phyloP scores from a whole-genome alignment of 2,797 vertebrate species.

The Scolopax bukidnonensis region DNA sequence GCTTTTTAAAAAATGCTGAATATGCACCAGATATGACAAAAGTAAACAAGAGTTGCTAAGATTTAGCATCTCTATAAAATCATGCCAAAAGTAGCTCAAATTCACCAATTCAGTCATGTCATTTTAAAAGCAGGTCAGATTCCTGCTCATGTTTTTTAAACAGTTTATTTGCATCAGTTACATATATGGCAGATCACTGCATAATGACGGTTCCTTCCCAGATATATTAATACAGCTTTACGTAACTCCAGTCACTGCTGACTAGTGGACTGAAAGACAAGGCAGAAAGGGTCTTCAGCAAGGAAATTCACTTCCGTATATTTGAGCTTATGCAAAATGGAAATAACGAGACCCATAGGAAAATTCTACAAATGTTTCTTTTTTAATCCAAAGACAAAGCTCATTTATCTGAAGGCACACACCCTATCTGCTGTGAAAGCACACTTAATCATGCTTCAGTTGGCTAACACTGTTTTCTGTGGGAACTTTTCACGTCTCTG shows the following conservation, averaged over 20 bases:
- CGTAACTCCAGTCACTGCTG: neutral
- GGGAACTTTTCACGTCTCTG: neutral
- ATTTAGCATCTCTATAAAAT: neutral
- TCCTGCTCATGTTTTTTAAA: neutral
- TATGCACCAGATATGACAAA: neutral
- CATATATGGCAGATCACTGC: neutral
- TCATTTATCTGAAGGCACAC: neutral
- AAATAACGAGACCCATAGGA: neutral
- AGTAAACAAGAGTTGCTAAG: neutral
- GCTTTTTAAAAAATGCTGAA: neutral
- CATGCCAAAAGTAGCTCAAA: neutral
- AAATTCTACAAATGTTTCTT: neutral
- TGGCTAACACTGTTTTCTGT: neutral
- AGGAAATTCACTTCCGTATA: neutral
- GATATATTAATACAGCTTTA: neutral
- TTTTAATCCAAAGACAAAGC: neutral
- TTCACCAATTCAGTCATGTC: neutral
- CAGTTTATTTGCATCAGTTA: neutral
- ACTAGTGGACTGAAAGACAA: neutral
- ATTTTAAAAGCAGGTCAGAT: constrained; percentile 15
- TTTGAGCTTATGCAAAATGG: neutral
- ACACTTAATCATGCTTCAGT: neutral
- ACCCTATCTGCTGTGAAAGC: neutral
- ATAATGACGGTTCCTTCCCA: neutral
- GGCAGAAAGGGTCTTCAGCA: neutral